Percentiles rank a stretch among this genome's conserved stretches.
Conservation (phyloP, 2,797 vertebrate species). For the Spinibarbus caldwelli region DNA sequence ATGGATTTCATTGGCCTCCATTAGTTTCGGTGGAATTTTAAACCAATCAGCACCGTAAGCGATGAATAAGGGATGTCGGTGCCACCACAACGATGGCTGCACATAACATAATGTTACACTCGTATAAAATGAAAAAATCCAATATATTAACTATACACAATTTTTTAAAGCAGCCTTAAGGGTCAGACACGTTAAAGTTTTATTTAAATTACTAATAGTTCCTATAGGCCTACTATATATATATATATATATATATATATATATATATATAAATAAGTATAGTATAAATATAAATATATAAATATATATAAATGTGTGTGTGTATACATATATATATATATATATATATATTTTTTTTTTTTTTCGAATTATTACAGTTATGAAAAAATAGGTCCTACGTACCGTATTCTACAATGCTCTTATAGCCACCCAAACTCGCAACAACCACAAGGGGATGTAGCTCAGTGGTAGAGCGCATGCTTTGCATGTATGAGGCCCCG, state of each 20-base stretch:
- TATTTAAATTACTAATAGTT: neutral
- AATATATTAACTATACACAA: neutral
- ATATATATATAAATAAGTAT: too few relatives aligned
- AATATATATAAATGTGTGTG: too few relatives aligned
- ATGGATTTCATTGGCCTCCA: neutral
- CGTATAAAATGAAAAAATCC: neutral
- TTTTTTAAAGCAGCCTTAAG: neutral
- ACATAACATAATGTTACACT: neutral
- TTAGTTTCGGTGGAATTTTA: neutral
- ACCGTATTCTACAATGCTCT: neutral
- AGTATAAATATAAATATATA: too few relatives aligned
- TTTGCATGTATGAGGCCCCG: constrained; percentile 74
- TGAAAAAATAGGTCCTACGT: too few relatives aligned
- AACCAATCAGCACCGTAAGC: constrained; percentile 34
- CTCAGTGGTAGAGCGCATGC: constrained; percentile 72
- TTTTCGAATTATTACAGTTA: too few relatives aligned
- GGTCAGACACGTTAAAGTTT: neutral
- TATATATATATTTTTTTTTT: too few relatives aligned
- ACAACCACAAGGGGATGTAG: constrained; percentile 49
- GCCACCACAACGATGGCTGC: neutral
- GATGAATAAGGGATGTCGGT: neutral
- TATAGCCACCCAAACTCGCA: fast-evolving
- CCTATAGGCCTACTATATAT: neutral
- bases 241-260: neutral
- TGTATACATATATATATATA: too few relatives aligned